Base-by-base conservation (phyloP, 2,113 vertebrate species). In the Nannospalax galili region DNA sequence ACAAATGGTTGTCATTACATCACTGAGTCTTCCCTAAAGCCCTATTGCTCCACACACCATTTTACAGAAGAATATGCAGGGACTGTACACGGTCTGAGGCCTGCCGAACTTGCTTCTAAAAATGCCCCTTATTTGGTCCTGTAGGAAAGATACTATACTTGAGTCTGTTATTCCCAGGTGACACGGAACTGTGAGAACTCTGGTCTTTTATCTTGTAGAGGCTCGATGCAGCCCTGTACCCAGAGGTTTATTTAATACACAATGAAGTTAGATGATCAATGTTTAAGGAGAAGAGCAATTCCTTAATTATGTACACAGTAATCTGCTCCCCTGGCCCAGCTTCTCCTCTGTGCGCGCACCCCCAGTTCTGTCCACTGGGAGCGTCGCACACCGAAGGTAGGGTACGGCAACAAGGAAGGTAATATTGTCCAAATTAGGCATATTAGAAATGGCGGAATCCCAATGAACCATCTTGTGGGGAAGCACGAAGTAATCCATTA, bases 21-120 rank as follows among this genome's bases (percentile, higher is more conserved):
- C 84, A 81, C 94, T 97, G 89, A 91, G 90, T 86, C 93, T 96
- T 96, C 89, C 94, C 96, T 30, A 80, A 90, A 77, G 91, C 84
- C 94, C 93, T 96, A 79, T 81, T 97, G n/a, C 82, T 94, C 65
- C 26, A 67, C 70, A 92, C 35, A 77, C 70, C 88, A 72, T 92
- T 96, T 94, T 92, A 86, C 37, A 92, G 78, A 96, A 84, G 85
- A 52, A 72, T 86, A 72, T 72, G 75, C n/a, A 93, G 92, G 56
- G 91, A 92, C 52, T 80, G 35, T 89, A 30, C 74, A 80, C 40
- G 91, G 94, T 86, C 92, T 35, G 48, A 91, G 84, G 84, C 37
- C 65, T 75, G 69, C 86, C 58, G 86, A 94, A 91, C 87, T 74
- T 94, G 84, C 52, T 89, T 93, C 90, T 74, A 82, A 95, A 96